Evolutionary conservation across 2,888 invertebrate genomes (phyloP).

Genomic region (Zhuqinia jingwanae): DNA sequence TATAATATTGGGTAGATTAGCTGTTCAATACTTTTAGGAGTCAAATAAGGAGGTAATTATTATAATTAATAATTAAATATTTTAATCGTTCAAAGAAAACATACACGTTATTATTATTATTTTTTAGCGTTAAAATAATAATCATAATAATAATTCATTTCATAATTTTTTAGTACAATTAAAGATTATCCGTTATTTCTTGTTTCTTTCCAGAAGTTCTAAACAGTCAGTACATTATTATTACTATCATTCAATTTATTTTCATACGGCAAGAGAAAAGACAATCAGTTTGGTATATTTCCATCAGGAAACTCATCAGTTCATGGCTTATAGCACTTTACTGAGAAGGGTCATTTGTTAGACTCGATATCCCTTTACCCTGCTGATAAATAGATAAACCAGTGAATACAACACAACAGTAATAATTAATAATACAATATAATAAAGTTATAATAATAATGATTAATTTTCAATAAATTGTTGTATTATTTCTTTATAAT

Average conservation of each 20-base stretch:
- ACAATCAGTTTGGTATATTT: too few species aligned
- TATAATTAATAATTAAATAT: too few species aligned
- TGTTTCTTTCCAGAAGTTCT: too few species aligned
- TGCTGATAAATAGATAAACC: conserved; percentile 15
- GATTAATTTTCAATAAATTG: too few species aligned
- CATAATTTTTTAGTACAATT: conserved; percentile 17
- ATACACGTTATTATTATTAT: not conserved
- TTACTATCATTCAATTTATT: too few species aligned
- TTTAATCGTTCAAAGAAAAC: too few species aligned
- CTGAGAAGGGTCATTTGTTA: conserved; percentile 29
- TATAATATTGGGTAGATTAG: not conserved
- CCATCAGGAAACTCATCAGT: too few species aligned
- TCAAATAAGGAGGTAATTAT: not conserved
- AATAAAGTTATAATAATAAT: not conserved
- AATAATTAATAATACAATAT: not conserved
- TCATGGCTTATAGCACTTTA: not conserved
- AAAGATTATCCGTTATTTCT: not conserved
- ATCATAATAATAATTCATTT: too few species aligned
- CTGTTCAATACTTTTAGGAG: not conserved
- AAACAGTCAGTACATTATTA: too few species aligned
- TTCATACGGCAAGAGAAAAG: conserved; percentile 6
- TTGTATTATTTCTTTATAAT: too few species aligned
- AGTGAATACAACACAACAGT: not conserved
- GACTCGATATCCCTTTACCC: conserved; percentile 52
- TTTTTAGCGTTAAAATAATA: not conserved